Base-by-base conservation (phyloP, 2,888 invertebrate species). In the Helobdella robusta region DNA sequence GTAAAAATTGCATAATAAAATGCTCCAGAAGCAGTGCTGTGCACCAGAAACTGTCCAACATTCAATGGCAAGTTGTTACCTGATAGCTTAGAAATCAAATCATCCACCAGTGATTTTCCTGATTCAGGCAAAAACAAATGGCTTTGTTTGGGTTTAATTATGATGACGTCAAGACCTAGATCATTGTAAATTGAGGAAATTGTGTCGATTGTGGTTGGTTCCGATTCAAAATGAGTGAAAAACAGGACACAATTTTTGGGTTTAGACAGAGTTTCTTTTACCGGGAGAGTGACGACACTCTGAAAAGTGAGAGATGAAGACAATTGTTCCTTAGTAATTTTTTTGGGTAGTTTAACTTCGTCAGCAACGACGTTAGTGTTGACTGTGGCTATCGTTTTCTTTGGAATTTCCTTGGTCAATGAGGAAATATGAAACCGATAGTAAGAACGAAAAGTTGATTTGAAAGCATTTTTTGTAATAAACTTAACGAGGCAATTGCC, bases 11-110 rank as follows among this genome's bases (percentile, higher is more conserved):
- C 23, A 36, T 61, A 61, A 15, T 46, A 48, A 36, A 61, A 61
- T n/a, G 32, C 61, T 25, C 61, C 61, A 23, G 61, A 61, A 2
- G 46, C 28, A 28, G 6, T 30, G 8, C 46, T 40, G 40, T 61
- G 61, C 23, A 61, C 32, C 5, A 61, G 25, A 40, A 61, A 61
- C 15, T 61, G 44, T 15, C 48, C 61, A 4, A 61, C 25, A 25
- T 46, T 61, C 25, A 61, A 48, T n/a, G 61, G 61, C 6, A 61
- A 25, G 25, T 61, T 44, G n/a, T 61, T 61, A 18, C 61, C 61
- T 15, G 61, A 61, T 28, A 61, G 44, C 30, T 36, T 61, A 11
- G 35, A 18, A 11, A 61, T 25, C 23, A 61, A 18, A 5, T 44
- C 48, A 30, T 18, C 25, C 6, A 61, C 30, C 18, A 48, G 6